These are phyloP conservation scores for Trochalopteron elliotii DNA, from an alignment of 2,113 vertebrate genomes.

Conservation along the genomic window DNA sequence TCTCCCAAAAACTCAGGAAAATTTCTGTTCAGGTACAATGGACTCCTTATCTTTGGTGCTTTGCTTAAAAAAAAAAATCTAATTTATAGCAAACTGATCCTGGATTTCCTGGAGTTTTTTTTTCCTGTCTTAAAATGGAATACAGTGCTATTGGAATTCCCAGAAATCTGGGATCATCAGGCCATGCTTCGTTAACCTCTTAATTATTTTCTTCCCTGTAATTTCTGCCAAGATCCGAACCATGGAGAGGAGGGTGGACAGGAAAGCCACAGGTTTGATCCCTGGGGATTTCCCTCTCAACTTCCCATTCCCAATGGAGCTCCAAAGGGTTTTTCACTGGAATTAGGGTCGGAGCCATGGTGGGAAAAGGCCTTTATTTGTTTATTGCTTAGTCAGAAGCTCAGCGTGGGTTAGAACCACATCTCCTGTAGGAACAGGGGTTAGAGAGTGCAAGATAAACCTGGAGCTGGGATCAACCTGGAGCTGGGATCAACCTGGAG, in stretches of 20 bases:
- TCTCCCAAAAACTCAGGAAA: background rate
- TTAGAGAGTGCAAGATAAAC: background rate
- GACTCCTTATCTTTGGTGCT: background rate
- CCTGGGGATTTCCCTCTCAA: background rate
- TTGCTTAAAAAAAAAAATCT: background rate
- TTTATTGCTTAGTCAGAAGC: background rate
- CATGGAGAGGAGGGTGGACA: background rate
- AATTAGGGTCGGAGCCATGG: background rate
- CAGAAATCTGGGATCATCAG: background rate
- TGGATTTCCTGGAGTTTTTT: background rate
- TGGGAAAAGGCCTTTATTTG: background rate
- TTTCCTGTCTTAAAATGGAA: background rate
- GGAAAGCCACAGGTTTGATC: background rate
- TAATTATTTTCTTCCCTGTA: background rate
- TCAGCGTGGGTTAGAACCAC: background rate
- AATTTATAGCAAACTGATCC: background rate
- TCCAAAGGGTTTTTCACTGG: background rate
- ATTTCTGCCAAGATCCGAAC: background rate
- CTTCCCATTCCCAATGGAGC: background rate
- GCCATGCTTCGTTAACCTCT: rapidly evolving
- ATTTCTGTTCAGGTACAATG: background rate
- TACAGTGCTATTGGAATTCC: background rate
- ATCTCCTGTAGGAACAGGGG: background rate
- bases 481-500: rapidly evolving
- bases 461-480: rapidly evolving